These are phyloP conservation scores for Drosophila robusta DNA, from an alignment of 2,888 invertebrate species.

Conservation along the genomic window DNA sequence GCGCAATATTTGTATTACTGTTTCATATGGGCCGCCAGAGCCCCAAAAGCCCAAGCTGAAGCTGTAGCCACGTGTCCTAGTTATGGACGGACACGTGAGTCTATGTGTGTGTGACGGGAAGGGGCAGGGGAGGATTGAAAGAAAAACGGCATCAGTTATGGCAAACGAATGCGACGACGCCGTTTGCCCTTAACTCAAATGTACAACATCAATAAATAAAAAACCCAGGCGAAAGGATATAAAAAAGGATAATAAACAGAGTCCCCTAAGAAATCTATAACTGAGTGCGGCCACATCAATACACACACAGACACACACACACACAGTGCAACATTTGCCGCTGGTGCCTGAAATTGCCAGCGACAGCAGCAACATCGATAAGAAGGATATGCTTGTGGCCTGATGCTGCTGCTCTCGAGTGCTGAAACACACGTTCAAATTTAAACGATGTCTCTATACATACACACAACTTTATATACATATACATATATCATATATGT, in stretches of 20 bases:
- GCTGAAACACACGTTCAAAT: conserved; percentile 73
- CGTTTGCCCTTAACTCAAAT: conserved; percentile 76
- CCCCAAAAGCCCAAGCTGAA: conserved; percentile 26
- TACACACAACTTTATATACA: conserved; percentile 5
- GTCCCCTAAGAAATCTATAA: conserved; percentile 79
- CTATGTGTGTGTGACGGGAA: conserved; percentile 10
- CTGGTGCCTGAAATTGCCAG: conserved; percentile 50
- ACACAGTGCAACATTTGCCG: conserved; percentile 43
- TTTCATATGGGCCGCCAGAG: conserved; percentile 56
- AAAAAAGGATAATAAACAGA: conserved; percentile 79
- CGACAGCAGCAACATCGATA: conserved; percentile 55
- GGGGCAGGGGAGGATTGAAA: conserved; percentile 12
- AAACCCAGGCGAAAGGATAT: conserved; percentile 75
- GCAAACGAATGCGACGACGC: conserved; percentile 79
- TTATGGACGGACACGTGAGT: conserved; percentile 19
- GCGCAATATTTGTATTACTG: conserved; percentile 78
- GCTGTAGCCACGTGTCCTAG: conserved; percentile 54
- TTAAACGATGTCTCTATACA: conserved; percentile 67
- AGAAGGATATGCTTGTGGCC: conserved; percentile 58
- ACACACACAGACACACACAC: conserved; percentile 43
- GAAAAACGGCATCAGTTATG: conserved; percentile 79
- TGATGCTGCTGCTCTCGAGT: conserved; percentile 28
- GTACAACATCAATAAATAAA: conserved; percentile 80
- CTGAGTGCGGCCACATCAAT: conserved; percentile 72
- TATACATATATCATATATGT: background rate